Evolutionary conservation across 1,140 invertebrate species (phyloP).

Genomic region (Aphidius ervi): DNA sequence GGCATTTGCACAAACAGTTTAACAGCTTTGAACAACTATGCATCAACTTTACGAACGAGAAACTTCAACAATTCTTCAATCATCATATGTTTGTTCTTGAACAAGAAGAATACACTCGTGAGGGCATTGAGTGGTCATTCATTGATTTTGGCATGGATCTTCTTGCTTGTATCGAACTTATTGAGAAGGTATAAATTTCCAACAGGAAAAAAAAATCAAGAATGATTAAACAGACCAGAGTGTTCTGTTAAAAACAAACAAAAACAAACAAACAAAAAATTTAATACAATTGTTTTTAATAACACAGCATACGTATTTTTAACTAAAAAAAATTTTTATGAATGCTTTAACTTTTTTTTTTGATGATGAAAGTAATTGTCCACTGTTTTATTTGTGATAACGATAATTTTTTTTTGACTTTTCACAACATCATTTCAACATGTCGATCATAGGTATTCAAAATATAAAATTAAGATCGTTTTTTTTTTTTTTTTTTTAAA

Average conservation of each 20-base stretch:
- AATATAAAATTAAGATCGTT: not conserved
- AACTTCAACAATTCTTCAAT: slow-evolving; percentile 97
- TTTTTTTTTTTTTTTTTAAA: not conserved
- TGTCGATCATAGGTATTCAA: not conserved
- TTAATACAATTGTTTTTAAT: slow-evolving; percentile 11
- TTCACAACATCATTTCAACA: slow-evolving; percentile 25
- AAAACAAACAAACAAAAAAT: slow-evolving; percentile 14
- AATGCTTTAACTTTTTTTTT: not conserved
- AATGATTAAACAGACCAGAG: slow-evolving; percentile 28
- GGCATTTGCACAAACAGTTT: slow-evolving; percentile 63
- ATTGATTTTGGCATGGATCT: slow-evolving; percentile 98
- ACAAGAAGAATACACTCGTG: slow-evolving; percentile 95
- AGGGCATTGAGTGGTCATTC: slow-evolving; percentile 93
- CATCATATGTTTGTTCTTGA: slow-evolving; percentile 98
- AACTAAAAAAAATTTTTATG: not conserved
- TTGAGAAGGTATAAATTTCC: slow-evolving; percentile 80
- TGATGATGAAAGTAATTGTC: slow-evolving; percentile 44
- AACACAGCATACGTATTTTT: not conserved
- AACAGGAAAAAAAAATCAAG: slow-evolving; percentile 13
- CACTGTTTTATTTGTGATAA: slow-evolving; percentile 40
- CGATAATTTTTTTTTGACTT: slow-evolving; percentile 22
- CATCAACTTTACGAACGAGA: slow-evolving; percentile 98
- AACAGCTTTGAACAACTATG: slow-evolving; percentile 99
- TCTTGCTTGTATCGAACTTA: slow-evolving; percentile 93
- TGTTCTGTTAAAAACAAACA: slow-evolving; percentile 10